Percentiles rank a stretch among this genome's conserved stretches.
phyloP scores from a whole-genome alignment of 2,888 invertebrate species.

The Epicampocera succincta region DNA sequence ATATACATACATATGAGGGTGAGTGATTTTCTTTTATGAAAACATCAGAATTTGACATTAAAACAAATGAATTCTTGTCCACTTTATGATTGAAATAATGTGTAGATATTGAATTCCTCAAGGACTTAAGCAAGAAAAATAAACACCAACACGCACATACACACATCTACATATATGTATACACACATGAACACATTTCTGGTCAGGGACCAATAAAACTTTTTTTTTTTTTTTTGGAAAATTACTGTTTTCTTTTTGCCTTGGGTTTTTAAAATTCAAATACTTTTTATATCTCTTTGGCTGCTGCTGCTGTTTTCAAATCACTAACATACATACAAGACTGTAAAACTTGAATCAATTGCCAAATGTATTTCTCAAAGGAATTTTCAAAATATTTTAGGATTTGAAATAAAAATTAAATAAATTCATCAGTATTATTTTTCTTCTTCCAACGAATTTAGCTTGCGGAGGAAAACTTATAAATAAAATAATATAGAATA shows the following conservation, averaged over 20 bases:
- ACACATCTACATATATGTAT: not conserved
- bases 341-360: constrained; percentile 63
- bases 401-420: constrained; percentile 21
- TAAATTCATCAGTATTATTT: constrained; percentile 25
- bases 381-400: constrained; percentile 54
- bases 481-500: not conserved
- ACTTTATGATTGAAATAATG: constrained; percentile 67
- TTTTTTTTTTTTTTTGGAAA: not conserved
- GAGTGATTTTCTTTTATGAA: constrained; percentile 34
- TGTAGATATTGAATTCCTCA: constrained; percentile 59
- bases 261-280: constrained; percentile 32
- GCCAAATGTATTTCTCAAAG: constrained; percentile 56
- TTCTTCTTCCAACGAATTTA: constrained; percentile 9
- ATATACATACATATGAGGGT: not conserved
- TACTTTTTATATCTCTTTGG: constrained; percentile 11
- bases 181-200: no score
- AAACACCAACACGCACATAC: not conserved
- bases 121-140: constrained; percentile 41
- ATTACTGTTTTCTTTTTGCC: constrained; percentile 18
- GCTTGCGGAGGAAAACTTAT: constrained; percentile 6
- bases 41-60: constrained; percentile 67
- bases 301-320: not conserved
- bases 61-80: constrained; percentile 71
- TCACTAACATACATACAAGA: not conserved
- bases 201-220: constrained; percentile 28